Evolutionary conservation across 2,113 vertebrate species (phyloP).

Genomic region (Equus quagga): DNA sequence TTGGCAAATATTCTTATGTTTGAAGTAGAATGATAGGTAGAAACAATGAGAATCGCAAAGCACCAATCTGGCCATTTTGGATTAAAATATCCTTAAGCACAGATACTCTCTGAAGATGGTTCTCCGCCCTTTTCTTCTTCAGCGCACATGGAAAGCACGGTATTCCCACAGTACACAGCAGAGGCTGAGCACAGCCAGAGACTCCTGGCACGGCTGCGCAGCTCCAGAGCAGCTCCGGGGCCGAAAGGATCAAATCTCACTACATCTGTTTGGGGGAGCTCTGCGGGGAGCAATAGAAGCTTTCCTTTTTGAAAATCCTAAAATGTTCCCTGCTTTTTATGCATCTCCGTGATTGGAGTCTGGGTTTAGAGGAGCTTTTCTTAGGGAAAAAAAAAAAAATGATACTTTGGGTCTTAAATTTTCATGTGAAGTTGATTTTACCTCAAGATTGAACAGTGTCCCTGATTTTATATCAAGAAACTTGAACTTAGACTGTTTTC

Average conservation of each 20-base stretch:
- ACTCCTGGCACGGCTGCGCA: fast-evolving
- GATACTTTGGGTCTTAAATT: neutral
- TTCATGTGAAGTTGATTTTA: neutral
- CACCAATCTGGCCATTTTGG: neutral
- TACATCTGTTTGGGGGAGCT: neutral
- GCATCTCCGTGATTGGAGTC: neutral
- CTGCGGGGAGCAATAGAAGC: neutral
- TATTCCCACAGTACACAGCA: neutral
- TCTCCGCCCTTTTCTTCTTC: neutral
- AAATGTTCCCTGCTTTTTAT: neutral
- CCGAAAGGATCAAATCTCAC: neutral
- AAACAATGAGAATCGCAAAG: neutral
- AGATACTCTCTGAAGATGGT: neutral
- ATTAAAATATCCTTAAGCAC: neutral
- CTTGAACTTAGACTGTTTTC: neutral
- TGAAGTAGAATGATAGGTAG: neutral
- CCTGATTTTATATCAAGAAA: neutral
- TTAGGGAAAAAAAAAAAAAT: neutral
- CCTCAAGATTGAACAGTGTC: neutral
- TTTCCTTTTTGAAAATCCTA: neutral
- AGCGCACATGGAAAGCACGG: fast-evolving
- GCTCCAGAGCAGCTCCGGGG: neutral
- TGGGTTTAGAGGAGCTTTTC: neutral
- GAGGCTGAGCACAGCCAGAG: neutral
- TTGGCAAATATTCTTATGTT: neutral